Evolutionary conservation across 2,888 invertebrate genomes (phyloP).

Genomic region (Auanema sp.): DNA sequence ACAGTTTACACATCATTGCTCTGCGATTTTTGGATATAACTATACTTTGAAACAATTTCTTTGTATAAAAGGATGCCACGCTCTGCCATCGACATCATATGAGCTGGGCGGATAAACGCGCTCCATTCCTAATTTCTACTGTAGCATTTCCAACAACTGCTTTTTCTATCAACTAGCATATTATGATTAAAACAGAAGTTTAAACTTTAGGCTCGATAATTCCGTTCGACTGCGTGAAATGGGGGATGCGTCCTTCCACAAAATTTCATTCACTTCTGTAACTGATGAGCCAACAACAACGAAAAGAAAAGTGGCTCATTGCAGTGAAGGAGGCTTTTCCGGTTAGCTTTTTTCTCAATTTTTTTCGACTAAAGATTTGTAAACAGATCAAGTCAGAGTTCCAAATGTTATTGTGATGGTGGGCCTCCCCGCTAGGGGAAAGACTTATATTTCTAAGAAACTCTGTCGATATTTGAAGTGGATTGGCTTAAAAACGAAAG

Average conservation of each 20-base stretch:
- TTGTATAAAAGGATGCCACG: no score
- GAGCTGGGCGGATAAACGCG: no score
- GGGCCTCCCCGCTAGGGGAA: constrained; percentile 94
- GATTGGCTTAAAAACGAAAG: constrained; percentile 90
- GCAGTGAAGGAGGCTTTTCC: constrained; percentile 40
- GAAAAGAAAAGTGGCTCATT: constrained; percentile 40
- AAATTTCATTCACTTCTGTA: not conserved
- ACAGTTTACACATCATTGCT: no score
- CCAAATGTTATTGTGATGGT: constrained; percentile 99
- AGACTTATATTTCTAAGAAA: constrained; percentile 98
- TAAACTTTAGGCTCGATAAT: not conserved
- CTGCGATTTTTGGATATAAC: no score
- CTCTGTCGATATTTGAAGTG: constrained; percentile 95
- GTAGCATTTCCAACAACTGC: no score
- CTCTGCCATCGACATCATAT: no score
- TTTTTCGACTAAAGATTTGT: not conserved
- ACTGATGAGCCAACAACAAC: constrained; percentile 15
- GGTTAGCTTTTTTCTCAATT: constrained; percentile 16
- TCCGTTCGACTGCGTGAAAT: not conserved
- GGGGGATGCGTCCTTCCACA: not conserved
- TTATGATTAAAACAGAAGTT: not conserved
- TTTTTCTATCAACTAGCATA: no score
- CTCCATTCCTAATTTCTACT: no score
- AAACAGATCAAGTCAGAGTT: constrained; percentile 59
- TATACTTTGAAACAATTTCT: no score